Evolutionary conservation across 2,888 invertebrate species (phyloP).

Genomic region (Mongoloraphidia duomilia): DNA sequence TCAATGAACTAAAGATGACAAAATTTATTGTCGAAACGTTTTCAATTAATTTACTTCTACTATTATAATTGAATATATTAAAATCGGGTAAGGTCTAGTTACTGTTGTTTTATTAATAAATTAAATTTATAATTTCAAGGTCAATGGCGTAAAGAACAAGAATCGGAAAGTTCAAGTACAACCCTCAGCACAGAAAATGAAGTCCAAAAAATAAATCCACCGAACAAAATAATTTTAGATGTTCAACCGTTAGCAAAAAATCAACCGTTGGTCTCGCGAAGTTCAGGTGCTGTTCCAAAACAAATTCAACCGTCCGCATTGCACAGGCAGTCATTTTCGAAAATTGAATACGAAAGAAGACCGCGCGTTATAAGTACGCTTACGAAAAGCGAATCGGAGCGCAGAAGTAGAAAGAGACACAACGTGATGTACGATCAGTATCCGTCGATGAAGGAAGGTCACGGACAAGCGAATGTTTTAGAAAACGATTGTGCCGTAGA

Average conservation of each 20-base stretch:
- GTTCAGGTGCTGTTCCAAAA: slow-evolving; percentile 59
- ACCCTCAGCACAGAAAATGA: slow-evolving; percentile 27
- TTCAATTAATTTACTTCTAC: too few relatives aligned
- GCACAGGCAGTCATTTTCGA: slow-evolving; percentile 7
- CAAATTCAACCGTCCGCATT: slow-evolving; percentile 26
- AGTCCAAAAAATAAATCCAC: slow-evolving; percentile 18
- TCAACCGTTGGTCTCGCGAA: slow-evolving; percentile 26
- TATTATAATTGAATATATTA: too few relatives aligned
- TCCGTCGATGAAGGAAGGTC: neutral
- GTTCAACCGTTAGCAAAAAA: slow-evolving; percentile 3
- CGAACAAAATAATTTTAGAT: too few relatives aligned
- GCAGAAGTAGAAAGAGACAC: slow-evolving; percentile 18
- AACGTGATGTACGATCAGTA: slow-evolving; percentile 1
- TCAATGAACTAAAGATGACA: too few relatives aligned
- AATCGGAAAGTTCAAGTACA: slow-evolving; percentile 16
- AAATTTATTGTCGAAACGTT: too few relatives aligned
- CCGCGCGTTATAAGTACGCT: slow-evolving; percentile 14
- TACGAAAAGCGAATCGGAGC: slow-evolving; percentile 26
- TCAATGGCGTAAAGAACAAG: slow-evolving; percentile 1
- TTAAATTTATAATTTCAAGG: neutral
- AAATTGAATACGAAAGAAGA: slow-evolving; percentile 27
- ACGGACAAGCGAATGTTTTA: too few relatives aligned
- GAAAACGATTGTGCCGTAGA: slow-evolving; percentile 15
- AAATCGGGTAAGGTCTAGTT: too few relatives aligned
- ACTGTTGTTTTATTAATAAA: too few relatives aligned